Conservation (phyloP, 2,797 vertebrate species). For the Trematomus bernacchii region DNA sequence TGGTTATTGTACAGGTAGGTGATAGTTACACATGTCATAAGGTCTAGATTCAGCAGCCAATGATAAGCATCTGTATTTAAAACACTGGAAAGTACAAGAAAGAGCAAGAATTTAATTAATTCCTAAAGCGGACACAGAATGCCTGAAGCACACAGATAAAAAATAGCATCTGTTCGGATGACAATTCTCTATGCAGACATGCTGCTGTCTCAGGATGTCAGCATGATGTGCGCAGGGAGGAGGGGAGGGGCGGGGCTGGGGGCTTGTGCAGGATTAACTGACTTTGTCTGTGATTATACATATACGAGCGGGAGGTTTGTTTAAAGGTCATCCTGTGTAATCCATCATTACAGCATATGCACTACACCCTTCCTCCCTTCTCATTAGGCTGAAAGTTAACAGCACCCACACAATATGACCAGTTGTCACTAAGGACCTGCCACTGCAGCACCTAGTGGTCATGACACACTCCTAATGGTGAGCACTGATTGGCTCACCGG, state of each 20-base stretch:
- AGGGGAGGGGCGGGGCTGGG: not conserved
- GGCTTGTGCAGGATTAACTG: conserved; percentile 42
- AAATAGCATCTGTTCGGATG: conserved; percentile 45
- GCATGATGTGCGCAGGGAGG: conserved; percentile 26
- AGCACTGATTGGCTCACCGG: conserved; percentile 25
- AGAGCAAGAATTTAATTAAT: conserved; percentile 42
- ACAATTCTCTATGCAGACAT: conserved; percentile 30
- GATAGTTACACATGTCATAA: conserved; percentile 12
- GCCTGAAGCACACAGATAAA: conserved; percentile 47
- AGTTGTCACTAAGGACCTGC: conserved; percentile 23
- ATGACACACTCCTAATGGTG: conserved; percentile 21
- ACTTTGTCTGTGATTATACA: conserved; percentile 58
- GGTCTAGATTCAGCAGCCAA: conserved; percentile 22
- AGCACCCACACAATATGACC: conserved; percentile 13
- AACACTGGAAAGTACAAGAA: conserved; percentile 28
- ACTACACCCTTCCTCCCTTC: conserved; percentile 11
- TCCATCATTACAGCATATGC: conserved; percentile 38
- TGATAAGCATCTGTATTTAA: conserved; percentile 46
- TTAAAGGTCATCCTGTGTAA: conserved; percentile 62
- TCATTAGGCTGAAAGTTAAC: conserved; percentile 38
- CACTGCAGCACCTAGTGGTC: conserved; percentile 24
- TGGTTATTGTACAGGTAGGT: not conserved
- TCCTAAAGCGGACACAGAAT: conserved; percentile 22
- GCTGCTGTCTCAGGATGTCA: conserved; percentile 36
- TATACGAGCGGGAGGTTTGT: conserved; percentile 45